phyloP scores from a whole-genome alignment of 2,797 vertebrate genomes.

The Sebastes diaconus region DNA sequence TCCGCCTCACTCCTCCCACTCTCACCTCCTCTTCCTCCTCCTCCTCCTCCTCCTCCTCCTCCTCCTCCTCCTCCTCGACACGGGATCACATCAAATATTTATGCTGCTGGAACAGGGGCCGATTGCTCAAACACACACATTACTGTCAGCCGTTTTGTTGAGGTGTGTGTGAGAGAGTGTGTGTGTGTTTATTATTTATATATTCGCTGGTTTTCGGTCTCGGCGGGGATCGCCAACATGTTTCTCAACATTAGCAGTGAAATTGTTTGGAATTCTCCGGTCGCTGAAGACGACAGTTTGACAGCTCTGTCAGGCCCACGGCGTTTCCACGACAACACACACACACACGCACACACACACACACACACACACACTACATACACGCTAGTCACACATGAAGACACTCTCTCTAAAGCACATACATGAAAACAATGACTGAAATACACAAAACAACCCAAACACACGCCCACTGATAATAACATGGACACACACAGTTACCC shows the following conservation, averaged over 20 bases:
- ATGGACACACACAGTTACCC: slow-evolving; percentile 9
- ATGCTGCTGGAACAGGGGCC: slow-evolving; percentile 72
- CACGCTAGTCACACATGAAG: background rate
- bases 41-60: background rate
- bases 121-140: slow-evolving; percentile 79
- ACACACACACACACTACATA: slow-evolving; percentile 1
- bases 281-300: slow-evolving; percentile 71
- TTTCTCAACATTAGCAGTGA: slow-evolving; percentile 82
- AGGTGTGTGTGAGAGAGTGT: slow-evolving; percentile 45
- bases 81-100: slow-evolving; percentile 80
- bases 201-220: slow-evolving; percentile 60
- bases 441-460: slow-evolving; percentile 8
- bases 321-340: slow-evolving; percentile 44
- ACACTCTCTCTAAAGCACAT: background rate
- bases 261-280: slow-evolving; percentile 81
- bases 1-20: background rate
- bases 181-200: slow-evolving; percentile 75
- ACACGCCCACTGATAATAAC: slow-evolving; percentile 23
- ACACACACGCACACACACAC: background rate
- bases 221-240: slow-evolving; percentile 75
- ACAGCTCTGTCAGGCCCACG: slow-evolving; percentile 79
- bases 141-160: slow-evolving; percentile 77
- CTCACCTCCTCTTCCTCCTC: background rate
- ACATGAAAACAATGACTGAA: slow-evolving; percentile 17
- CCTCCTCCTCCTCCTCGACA: slow-evolving; percentile 24